Evolutionary conservation across 2,113 vertebrate genomes (phyloP).

Genomic region (rat (Rattus norvegicus)): DNA sequence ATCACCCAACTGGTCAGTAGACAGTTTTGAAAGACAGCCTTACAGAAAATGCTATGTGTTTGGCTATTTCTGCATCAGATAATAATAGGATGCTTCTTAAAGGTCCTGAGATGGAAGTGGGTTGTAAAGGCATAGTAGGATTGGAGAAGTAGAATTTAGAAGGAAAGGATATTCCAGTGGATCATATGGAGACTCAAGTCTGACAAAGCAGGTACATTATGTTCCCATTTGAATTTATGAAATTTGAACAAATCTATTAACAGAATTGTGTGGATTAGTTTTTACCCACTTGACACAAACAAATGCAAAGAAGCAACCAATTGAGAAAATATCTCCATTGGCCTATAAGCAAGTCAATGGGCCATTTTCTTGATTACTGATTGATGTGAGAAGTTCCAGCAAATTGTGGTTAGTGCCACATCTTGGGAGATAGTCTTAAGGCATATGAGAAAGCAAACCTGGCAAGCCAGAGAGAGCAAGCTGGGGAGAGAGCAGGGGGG

Average conservation of each 20-base stretch:
- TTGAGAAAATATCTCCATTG: background rate
- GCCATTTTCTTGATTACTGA: too few species aligned
- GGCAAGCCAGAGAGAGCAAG: background rate
- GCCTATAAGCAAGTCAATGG: background rate
- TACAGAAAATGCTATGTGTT: slow-evolving; percentile 2
- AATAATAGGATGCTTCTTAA: background rate
- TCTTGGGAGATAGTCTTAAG: background rate
- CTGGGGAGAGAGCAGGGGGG: too few species aligned
- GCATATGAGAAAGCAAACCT: background rate
- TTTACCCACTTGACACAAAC: background rate
- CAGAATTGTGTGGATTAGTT: background rate
- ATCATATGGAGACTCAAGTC: background rate
- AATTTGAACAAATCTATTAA: background rate
- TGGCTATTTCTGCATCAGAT: background rate
- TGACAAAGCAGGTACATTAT: background rate
- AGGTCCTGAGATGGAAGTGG: background rate
- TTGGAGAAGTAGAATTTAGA: background rate
- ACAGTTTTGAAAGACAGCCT: background rate
- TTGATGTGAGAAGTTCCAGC: background rate
- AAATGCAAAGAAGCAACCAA: background rate
- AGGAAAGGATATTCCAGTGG: background rate
- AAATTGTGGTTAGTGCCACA: background rate
- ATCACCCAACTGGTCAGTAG: background rate
- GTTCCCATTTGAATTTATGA: background rate
- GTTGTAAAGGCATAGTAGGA: background rate